Evolutionary conservation across 1,140 invertebrate genomes (phyloP), one percentile per base, ranked within the genome.

Genomic region (Drosophila jambulina): DNA sequence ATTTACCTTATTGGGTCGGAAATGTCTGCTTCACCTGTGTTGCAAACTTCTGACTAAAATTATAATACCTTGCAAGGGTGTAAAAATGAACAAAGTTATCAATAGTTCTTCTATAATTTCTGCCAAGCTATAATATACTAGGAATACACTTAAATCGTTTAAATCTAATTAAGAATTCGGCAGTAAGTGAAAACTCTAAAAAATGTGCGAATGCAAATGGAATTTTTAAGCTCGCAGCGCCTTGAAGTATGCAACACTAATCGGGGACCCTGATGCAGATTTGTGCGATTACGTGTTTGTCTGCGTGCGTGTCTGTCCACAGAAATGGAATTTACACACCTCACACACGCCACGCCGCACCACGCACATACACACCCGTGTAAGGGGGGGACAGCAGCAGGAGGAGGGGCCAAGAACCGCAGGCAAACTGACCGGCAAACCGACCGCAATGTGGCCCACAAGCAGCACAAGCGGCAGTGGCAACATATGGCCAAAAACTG

Each of bases 251-350:
- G 57, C 69, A 75, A 36, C 49, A 46, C 51, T 76, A 76, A 74
- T 60, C 29, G 45, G 57, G 21, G 34, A 43, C 27, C 15, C 40
- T n/a, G 42, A 61, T 43, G 56, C 54, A 77, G 34, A 65, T 49
- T 56, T 79, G 45, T 60, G 40, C 48, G 67, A 68, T 68, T 68
- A 43, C 62, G 67, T 70, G 67, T 54, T 36, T 63, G 54, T 57
- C 63, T 75, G 45, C 58, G n/a, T 57, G 34, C 42, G 61, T 70
- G 78, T 38, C 59, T 65, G 51, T 58, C 67, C 61, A 43, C 51
- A 68, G 63, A 49, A 58, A 65, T 72, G 59, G 75, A 80, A 87
- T 88, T 87, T 83, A 83, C 83, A 83, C 80, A 74, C 72, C 80
- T 78, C 49, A 23, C 60, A 62, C 80, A 87, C 77, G 84, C 68